Evolutionary conservation across 2,113 vertebrate species (phyloP), one percentile per base, ranked within the genome.

Genomic region (Deroptyus accipitrinus): DNA sequence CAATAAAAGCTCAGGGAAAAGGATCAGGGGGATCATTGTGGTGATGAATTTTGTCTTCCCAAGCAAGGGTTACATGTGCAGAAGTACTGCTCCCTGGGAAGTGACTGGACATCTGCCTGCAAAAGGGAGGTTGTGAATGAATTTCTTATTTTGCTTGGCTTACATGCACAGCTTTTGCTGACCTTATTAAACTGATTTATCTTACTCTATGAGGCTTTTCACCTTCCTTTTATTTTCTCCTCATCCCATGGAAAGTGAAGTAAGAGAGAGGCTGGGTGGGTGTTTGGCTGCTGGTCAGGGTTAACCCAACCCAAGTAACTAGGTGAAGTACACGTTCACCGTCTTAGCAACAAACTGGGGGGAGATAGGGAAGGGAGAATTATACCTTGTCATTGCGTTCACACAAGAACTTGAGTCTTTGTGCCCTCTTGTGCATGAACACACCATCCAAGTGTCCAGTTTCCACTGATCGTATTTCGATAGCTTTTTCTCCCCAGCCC

Each of bases 401-500:
- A 94, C 99, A 99, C 55, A 99, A 97, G 97, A 99, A 99, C 94
- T 99, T 99, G 88, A 99, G 99, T 96, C 99, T 98, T 88, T 99
- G 99, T 89, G 99, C 99, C 98, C 99, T 98, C 98, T 99, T 99
- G 97, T 99, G 99, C 99, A 99, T 99, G 97, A 99, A 99, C 73
- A 99, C 99, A 9, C 99, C 99, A 9, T 99, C 99, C 97, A 99
- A 97, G 85, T 99, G 99, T 24, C 99, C 99, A 1, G 99, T 99
- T 95, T 99, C 99, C 97, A 99, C 99, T 1, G 99, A 99, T 46
- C 99, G 99, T 95, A 99, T 99, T 95, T 99, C 99, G 0, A 99
- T 99, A 86, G 99, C 99, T 97, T 99, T 99, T 97, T 99, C 99
- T 49, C 99, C 99, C 99, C 99, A 99, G 91, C 99, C 99, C 99